Base-by-base conservation (phyloP, 2,113 vertebrate species). In the Nothocercus nigrocapillus region DNA sequence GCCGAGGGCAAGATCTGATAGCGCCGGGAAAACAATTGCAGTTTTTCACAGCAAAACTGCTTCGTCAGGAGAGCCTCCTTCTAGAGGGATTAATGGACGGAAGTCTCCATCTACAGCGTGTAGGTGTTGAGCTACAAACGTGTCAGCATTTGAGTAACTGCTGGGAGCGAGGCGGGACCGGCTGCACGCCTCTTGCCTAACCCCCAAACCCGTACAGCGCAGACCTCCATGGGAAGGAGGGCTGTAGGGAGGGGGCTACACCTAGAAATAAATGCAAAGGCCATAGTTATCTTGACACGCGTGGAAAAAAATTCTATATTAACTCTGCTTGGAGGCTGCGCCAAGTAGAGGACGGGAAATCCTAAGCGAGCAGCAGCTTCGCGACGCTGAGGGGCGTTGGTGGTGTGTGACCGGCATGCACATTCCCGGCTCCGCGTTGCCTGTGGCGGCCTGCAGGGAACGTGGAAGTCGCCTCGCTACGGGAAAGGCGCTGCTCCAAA, bases 391-490 rank as follows among this genome's bases (percentile, higher is more conserved):
- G 84, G 93, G 18, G 36, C 89, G 94, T 78, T 96, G 94, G 94
- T 16, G 15, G 44, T 69, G 7, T 95, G 97, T 98, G 96, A 97
- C 96, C 84, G 79, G 97, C 96, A 96, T 97, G 96, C 95, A 84
- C 95, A 97, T 97, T 95, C 78, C 94, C 93, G 92, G 91, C 94
- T 94, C 94, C 0, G 16, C 68, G 88, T 88, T 93, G 96, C 94
- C 96, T 75, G 89, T 95, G 96, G 94, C 90, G 73, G 94, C 94
- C 97, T 96, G 96, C 87, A 42, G 96, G 91, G 94, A 97, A 96
- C 96, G 94, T 96, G 91, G 94, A 97, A 97, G 94, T 95, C 95
- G 84, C 91, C 85, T 93, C 95, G 94, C 96, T 84, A 88, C 87
- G 95, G 95, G 93, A 97, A 97, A 90, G 86, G 75, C 49, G 0